A percentile compares a stretch with the other conserved stretches of the same genome.
phyloP scores from a whole-genome alignment of 2,888 invertebrate species.

The Pterostichus madidus region DNA sequence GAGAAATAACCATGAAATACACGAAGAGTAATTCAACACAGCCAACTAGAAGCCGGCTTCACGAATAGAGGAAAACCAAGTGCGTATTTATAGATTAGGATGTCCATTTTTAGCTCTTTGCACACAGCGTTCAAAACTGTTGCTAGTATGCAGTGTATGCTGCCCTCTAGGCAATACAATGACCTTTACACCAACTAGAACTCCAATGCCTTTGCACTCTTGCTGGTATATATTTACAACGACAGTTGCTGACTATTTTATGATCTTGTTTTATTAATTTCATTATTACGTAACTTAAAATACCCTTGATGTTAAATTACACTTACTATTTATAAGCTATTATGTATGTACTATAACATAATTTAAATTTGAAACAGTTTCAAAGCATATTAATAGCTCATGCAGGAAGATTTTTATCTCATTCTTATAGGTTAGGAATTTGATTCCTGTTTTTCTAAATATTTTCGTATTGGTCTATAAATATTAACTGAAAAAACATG shows the following conservation, averaged over 20 bases:
- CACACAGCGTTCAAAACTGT: slow-evolving; percentile 52
- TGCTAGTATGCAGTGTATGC: slow-evolving; percentile 59
- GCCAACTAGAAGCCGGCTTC: slow-evolving; percentile 33
- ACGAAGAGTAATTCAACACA: slow-evolving; percentile 51
- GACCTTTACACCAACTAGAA: slow-evolving; percentile 58
- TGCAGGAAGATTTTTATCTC: background rate
- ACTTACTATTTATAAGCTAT: slow-evolving; percentile 9
- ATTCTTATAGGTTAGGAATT: slow-evolving; percentile 20
- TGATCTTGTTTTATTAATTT: slow-evolving; percentile 13
- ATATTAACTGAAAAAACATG: background rate
- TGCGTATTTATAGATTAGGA: slow-evolving; percentile 55
- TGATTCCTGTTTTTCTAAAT: slow-evolving; percentile 10
- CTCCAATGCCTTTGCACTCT: slow-evolving; percentile 43
- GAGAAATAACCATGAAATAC: slow-evolving; percentile 18
- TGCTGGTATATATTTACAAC: background rate
- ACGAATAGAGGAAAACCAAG: slow-evolving; percentile 24
- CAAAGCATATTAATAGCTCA: slow-evolving; percentile 11
- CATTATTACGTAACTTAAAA: slow-evolving; percentile 18
- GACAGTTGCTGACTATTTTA: slow-evolving; percentile 43
- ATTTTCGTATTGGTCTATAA: background rate
- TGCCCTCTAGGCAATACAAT: slow-evolving; percentile 63
- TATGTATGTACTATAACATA: background rate
- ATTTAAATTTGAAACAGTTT: slow-evolving; percentile 16
- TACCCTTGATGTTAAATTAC: slow-evolving; percentile 26
- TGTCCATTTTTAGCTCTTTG: slow-evolving; percentile 61